Percentiles rank a stretch among this genome's conserved stretches.
These are phyloP conservation scores for Xylota sylvarum DNA, from an alignment of 2,888 invertebrate genomes.

Conservation along the genomic window DNA sequence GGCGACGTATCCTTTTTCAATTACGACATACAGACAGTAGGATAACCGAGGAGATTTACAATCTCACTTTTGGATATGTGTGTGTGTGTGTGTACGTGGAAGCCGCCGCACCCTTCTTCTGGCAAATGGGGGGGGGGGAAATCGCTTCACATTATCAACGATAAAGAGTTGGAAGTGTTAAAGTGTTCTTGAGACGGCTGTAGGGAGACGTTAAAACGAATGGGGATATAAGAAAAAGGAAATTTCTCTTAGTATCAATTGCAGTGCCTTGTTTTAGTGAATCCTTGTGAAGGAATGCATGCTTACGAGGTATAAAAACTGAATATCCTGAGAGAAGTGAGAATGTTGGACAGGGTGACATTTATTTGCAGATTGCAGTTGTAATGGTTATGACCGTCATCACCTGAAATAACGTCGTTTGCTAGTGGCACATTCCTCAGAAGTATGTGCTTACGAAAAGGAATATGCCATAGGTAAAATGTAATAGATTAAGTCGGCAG, in stretches of 20 bases:
- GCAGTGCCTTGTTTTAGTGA: conserved; percentile 33
- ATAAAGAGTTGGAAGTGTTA: conserved; percentile 52
- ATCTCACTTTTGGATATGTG: conserved; percentile 13
- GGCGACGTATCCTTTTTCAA: conserved; percentile 74
- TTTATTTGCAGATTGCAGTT: conserved; percentile 71
- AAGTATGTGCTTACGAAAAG: conserved; percentile 28
- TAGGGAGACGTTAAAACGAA: conserved; percentile 26
- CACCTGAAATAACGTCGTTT: conserved; percentile 61
- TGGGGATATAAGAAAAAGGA: conserved; percentile 30
- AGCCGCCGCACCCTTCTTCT: too few relatives aligned
- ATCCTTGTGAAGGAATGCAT: conserved; percentile 30
- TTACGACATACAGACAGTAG: conserved; percentile 49
- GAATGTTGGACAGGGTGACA: conserved; percentile 51
- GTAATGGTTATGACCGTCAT: conserved; percentile 73
- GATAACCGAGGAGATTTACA: conserved; percentile 32
- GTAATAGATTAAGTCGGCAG: neutral
- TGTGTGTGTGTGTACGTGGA: neutral
- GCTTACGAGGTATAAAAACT: conserved; percentile 13
- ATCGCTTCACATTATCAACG: conserved; percentile 65
- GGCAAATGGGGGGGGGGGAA: conserved; percentile 31
- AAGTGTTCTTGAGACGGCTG: conserved; percentile 40
- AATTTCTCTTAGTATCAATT: conserved; percentile 28
- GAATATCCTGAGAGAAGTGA: conserved; percentile 30
- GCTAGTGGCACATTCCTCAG: conserved; percentile 23
- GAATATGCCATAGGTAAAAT: conserved; percentile 17